These are phyloP conservation scores for Poecilia wingei DNA, from an alignment of 2,797 vertebrate species.

Conservation along the genomic window DNA sequence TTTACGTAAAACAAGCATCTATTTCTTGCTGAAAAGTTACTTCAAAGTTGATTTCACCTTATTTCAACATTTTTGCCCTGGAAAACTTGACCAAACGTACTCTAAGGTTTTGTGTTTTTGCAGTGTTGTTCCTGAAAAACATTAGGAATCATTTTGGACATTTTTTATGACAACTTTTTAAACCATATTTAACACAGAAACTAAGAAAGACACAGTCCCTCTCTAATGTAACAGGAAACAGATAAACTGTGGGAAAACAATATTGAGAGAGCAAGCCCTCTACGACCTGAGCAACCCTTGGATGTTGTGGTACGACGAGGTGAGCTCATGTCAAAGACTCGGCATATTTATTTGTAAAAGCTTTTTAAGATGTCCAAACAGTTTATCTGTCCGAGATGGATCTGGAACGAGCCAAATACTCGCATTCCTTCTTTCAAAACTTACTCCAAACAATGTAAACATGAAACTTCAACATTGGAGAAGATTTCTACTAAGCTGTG, in stretches of 20 bases:
- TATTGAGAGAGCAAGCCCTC: constrained; percentile 32
- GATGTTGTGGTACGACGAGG: constrained; percentile 28
- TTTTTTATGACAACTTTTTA: constrained; percentile 29
- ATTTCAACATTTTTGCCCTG: no score
- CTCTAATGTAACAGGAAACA: constrained; percentile 28
- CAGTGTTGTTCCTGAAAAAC: constrained; percentile 23
- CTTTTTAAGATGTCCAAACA: constrained; percentile 65
- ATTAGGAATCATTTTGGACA: constrained; percentile 38
- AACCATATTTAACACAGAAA: constrained; percentile 28
- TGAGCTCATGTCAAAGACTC: constrained; percentile 40
- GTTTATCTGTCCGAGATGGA: constrained; percentile 59
- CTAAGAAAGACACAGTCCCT: constrained; percentile 1
- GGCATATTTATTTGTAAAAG: constrained; percentile 34
- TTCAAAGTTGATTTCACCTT: no score
- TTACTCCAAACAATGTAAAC: constrained; percentile 40
- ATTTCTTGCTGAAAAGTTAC: no score
- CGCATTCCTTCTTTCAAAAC: constrained; percentile 57
- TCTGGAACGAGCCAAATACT: constrained; percentile 55
- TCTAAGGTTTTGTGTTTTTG: no score
- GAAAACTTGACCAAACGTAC: no score
- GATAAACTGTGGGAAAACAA: constrained; percentile 42
- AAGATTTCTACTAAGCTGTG: constrained; percentile 49
- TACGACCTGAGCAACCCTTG: constrained; percentile 25
- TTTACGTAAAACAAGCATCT: no score
- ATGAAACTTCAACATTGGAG: constrained; percentile 49